phyloP scores from a whole-genome alignment of 2,113 vertebrate species.

The Penelope pileata region DNA sequence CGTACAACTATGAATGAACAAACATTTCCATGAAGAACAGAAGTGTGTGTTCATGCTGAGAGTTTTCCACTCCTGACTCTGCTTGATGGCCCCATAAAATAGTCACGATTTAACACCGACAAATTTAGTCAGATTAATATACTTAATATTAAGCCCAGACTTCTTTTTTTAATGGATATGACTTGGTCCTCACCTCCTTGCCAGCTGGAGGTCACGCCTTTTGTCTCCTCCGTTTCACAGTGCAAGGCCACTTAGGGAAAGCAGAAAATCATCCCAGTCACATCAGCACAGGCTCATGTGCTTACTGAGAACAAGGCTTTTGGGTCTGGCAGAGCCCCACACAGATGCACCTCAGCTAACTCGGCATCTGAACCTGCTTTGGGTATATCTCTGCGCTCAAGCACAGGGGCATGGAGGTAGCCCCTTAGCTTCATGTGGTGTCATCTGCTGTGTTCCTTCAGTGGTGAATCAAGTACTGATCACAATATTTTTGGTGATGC shows the following conservation, averaged over 20 bases:
- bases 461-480: background rate
- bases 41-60: background rate
- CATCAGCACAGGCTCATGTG: background rate
- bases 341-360: rapidly evolving
- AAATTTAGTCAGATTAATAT: background rate
- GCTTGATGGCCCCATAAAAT: background rate
- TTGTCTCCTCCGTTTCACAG: background rate
- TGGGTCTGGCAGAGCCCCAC: background rate
- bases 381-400: background rate
- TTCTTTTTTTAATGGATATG: background rate
- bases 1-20: background rate
- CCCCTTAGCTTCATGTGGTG: rapidly evolving
- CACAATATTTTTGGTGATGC: background rate
- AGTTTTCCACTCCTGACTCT: background rate
- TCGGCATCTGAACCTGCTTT: background rate
- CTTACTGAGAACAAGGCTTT: background rate
- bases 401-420: rapidly evolving
- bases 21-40: background rate
- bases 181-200: background rate
- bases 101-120: background rate
- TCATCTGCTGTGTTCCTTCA: rapidly evolving
- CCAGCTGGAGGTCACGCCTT: background rate
- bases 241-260: rapidly evolving
- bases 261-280: background rate
- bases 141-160: background rate